Conservation (phyloP, 2,888 invertebrate genomes). For the Altica lythri region DNA sequence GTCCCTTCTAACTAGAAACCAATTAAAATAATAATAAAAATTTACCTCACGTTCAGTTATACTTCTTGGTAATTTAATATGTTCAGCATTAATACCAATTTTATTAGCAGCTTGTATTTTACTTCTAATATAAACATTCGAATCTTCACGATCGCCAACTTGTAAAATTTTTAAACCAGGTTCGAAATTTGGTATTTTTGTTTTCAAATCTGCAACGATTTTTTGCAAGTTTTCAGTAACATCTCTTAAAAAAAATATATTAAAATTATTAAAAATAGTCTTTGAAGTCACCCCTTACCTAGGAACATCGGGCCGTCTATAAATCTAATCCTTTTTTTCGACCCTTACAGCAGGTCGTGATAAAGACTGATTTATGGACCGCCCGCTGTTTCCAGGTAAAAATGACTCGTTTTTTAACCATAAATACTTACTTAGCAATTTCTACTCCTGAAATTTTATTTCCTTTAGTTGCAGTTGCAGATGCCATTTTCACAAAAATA, state of each 20-base stretch:
- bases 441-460: constrained; percentile 74
- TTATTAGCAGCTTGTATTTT: constrained; percentile 91
- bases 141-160: constrained; percentile 95
- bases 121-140: constrained; percentile 97
- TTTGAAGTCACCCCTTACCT: too few species aligned
- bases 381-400: not conserved
- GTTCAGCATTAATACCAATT: constrained; percentile 84
- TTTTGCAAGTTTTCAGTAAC: constrained; percentile 70
- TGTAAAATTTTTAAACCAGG: constrained; percentile 90
- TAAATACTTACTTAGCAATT: constrained; percentile 66
- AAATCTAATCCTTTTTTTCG: too few species aligned
- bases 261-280: not conserved
- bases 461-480: too few species aligned
- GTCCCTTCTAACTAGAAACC: not conserved
- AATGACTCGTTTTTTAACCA: not conserved
- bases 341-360: too few species aligned
- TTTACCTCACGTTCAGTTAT: constrained; percentile 79
- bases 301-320: too few species aligned
- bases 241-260: constrained; percentile 61
- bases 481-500: constrained; percentile 11
- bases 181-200: constrained; percentile 65
- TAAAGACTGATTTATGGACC: too few species aligned
- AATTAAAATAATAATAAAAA: not conserved
- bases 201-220: constrained; percentile 67
- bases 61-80: constrained; percentile 77